These are phyloP conservation scores for roundworm (Caenorhabditis elegans) DNA, from an alignment of 1,140 invertebrate genomes.

Conservation along the genomic window DNA sequence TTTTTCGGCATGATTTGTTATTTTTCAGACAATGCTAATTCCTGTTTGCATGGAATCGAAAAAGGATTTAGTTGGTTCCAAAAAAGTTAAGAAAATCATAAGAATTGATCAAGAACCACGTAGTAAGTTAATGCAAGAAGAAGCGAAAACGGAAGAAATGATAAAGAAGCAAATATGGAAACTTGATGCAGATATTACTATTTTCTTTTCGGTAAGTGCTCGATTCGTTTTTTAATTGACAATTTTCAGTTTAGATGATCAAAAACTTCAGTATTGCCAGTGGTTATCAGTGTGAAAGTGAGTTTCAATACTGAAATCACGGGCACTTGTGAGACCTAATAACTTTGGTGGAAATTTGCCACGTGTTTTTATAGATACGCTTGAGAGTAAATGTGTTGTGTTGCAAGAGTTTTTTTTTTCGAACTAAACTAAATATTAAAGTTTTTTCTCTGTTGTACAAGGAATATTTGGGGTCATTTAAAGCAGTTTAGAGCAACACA, in stretches of 20 bases:
- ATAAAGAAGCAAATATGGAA: conserved; percentile 8
- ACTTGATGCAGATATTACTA: conserved; percentile 3
- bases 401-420: too few relatives aligned
- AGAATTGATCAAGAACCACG: background rate
- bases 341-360: too few relatives aligned
- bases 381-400: too few relatives aligned
- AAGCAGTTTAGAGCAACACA: too few relatives aligned
- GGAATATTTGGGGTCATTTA: too few relatives aligned
- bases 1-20: background rate
- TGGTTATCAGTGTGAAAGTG: conserved; percentile 18
- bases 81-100: background rate
- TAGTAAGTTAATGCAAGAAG: background rate
- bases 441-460: too few relatives aligned
- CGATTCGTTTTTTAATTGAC: background rate
- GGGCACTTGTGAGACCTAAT: too few relatives aligned
- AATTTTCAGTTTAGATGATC: background rate
- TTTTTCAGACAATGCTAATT: background rate
- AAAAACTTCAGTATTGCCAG: conserved; percentile 13
- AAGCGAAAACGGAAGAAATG: background rate
- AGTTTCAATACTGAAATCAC: background rate
- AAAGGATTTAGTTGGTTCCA: background rate
- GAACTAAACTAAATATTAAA: too few relatives aligned
- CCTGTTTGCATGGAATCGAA: background rate
- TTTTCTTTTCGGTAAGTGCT: background rate
- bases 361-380: too few relatives aligned